Percentiles rank a stretch among this genome's conserved stretches.
These are phyloP conservation scores for Caracal caracal DNA, from an alignment of 2,113 vertebrate genomes.

Conservation along the genomic window DNA sequence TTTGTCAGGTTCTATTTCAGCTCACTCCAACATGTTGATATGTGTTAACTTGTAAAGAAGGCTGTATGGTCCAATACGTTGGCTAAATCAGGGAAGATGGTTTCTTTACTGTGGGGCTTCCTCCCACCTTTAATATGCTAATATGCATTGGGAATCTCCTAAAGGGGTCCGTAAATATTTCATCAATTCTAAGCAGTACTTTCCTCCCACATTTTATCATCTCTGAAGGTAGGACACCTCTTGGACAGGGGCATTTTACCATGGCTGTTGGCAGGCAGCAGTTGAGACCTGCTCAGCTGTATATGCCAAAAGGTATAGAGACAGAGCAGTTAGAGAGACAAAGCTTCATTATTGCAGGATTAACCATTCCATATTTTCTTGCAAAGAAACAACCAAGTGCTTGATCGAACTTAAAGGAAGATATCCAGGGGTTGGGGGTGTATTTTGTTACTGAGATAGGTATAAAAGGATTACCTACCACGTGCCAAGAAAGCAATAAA, in stretches of 20 bases:
- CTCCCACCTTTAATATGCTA: conserved; percentile 15
- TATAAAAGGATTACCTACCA: neutral
- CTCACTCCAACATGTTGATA: neutral
- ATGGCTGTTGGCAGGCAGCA: neutral
- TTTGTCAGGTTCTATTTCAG: neutral
- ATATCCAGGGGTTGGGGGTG: neutral
- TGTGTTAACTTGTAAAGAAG: neutral
- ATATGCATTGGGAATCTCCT: neutral
- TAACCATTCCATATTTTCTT: neutral
- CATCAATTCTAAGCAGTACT: neutral
- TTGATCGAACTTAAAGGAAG: neutral
- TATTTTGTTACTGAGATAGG: conserved; percentile 19
- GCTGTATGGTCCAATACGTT: neutral
- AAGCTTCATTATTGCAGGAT: neutral
- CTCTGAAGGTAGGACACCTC: neutral
- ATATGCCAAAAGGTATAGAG: neutral
- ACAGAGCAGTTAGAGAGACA: neutral
- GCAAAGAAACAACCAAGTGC: neutral
- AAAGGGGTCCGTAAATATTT: conserved; percentile 9
- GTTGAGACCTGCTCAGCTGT: neutral
- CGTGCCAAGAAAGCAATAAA: neutral
- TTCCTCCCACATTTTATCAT: neutral
- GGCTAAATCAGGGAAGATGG: neutral
- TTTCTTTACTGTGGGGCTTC: neutral
- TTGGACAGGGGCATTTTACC: neutral